phyloP scores from a whole-genome alignment of 2,797 vertebrate species.

The Xyrichtys novacula region DNA sequence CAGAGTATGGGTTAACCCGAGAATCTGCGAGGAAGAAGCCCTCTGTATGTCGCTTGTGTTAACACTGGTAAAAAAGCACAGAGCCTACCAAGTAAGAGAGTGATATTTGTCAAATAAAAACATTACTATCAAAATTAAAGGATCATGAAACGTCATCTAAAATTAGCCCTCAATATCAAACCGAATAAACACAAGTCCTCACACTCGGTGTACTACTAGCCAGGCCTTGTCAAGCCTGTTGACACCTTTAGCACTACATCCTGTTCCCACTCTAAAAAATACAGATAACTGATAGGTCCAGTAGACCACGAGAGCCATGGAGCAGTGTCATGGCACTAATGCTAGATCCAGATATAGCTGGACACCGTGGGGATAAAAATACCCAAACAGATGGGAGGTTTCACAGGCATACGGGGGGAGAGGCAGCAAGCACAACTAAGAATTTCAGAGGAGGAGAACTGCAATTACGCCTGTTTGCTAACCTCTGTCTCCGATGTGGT shows the following conservation, averaged over 20 bases:
- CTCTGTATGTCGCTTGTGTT: slow-evolving; percentile 14
- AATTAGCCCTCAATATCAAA: slow-evolving; percentile 1
- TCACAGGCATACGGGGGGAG: slow-evolving; percentile 62
- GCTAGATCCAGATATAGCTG: slow-evolving; percentile 80
- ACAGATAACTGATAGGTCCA: slow-evolving; percentile 55
- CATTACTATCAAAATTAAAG: neutral
- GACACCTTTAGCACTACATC: slow-evolving; percentile 56
- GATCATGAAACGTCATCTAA: neutral
- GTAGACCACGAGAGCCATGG: slow-evolving; percentile 44
- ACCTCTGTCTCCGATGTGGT: slow-evolving; percentile 77
- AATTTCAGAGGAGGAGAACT: slow-evolving; percentile 69
- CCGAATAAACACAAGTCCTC: neutral
- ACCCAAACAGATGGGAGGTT: slow-evolving; percentile 79
- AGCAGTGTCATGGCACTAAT: slow-evolving; percentile 63
- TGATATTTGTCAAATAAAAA: neutral
- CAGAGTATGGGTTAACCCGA: slow-evolving; percentile 28
- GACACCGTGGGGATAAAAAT: slow-evolving; percentile 82
- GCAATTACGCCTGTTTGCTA: slow-evolving; percentile 79
- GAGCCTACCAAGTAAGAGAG: neutral
- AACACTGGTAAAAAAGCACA: neutral
- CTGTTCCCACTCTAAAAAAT: slow-evolving; percentile 38
- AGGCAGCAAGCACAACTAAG: slow-evolving; percentile 62
- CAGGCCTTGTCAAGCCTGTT: slow-evolving; percentile 22
- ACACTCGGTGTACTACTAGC: slow-evolving; percentile 11
- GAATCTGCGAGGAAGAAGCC: slow-evolving; percentile 26